Evolutionary conservation across 2,113 vertebrate genomes (phyloP).

Genomic region (Semicossyphus pulcher): DNA sequence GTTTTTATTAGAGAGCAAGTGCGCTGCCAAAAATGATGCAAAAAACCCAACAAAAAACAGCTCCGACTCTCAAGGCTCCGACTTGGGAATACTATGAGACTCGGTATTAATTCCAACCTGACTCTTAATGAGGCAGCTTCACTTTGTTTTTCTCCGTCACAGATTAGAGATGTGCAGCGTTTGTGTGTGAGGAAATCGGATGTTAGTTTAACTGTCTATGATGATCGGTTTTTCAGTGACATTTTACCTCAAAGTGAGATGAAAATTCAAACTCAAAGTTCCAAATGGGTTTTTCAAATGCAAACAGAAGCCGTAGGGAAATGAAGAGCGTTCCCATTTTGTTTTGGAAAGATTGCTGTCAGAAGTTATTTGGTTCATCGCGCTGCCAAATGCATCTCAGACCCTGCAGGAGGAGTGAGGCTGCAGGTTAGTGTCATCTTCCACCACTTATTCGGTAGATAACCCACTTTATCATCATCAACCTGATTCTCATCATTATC

Average conservation of each 20-base stretch:
- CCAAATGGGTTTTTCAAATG: neutral
- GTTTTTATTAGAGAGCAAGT: conserved; percentile 71
- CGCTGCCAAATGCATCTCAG: conserved; percentile 26
- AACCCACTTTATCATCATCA: neutral
- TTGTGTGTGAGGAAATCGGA: conserved; percentile 1
- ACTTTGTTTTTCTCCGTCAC: conserved; percentile 31
- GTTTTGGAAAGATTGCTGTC: conserved; percentile 32
- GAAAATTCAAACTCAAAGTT: conserved; percentile 11
- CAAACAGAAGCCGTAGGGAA: conserved; percentile 10
- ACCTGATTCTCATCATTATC: neutral
- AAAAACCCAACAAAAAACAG: conserved; percentile 25
- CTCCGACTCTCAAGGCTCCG: conserved; percentile 48
- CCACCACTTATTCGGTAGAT: no score
- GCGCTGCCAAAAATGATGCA: conserved; percentile 62
- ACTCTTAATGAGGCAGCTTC: conserved; percentile 62
- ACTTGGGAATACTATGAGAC: conserved; percentile 64
- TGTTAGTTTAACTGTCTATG: conserved; percentile 1
- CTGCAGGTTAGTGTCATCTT: neutral
- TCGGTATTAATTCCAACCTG: conserved; percentile 56
- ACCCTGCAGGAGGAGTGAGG: neutral
- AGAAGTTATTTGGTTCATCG: conserved; percentile 30
- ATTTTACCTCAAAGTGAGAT: conserved; percentile 6
- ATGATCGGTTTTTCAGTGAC: conserved; percentile 10
- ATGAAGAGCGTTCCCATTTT: conserved; percentile 24
- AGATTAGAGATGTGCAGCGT: conserved; percentile 17